A percentile compares a stretch with the other conserved stretches of the same genome.
Conservation (phyloP, 2,113 vertebrate genomes). For the Silurus glanis region DNA sequence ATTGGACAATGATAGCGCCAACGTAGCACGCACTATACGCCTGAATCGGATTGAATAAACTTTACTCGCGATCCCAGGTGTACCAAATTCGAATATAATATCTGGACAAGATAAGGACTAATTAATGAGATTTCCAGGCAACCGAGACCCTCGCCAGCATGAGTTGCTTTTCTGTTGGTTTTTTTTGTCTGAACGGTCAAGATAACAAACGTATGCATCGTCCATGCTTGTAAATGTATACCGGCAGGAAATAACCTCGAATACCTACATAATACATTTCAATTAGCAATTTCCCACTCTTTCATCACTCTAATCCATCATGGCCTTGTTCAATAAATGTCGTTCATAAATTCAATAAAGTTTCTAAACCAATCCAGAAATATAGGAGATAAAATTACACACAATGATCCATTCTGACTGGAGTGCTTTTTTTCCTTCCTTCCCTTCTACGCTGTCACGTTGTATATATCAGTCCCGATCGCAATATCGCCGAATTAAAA, state of each 20-base stretch:
- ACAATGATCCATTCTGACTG: not conserved
- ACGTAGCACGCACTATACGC: constrained; percentile 55
- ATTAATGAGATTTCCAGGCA: not conserved
- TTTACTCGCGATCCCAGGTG: not conserved
- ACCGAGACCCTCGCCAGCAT: not conserved
- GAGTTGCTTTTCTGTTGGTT: too few relatives aligned
- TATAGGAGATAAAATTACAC: not conserved
- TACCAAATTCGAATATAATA: not conserved
- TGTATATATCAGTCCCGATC: not conserved
- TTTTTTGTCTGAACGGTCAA: not conserved
- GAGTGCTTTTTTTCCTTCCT: not conserved
- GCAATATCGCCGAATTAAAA: not conserved
- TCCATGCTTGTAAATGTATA: not conserved
- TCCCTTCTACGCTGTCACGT: not conserved
- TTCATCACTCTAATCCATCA: not conserved
- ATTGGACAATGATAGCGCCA: constrained; percentile 74
- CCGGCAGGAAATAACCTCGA: not conserved
- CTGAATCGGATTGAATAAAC: not conserved
- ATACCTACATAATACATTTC: not conserved
- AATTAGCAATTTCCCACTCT: not conserved
- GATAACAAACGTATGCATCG: not conserved
- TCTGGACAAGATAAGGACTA: not conserved
- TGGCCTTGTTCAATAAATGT: constrained; percentile 6
- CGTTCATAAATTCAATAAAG: constrained; percentile 1
- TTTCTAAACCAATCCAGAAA: not conserved